Evolutionary conservation across 1,140 invertebrate genomes (phyloP).

Genomic region (Trachelipus rathkii): DNA sequence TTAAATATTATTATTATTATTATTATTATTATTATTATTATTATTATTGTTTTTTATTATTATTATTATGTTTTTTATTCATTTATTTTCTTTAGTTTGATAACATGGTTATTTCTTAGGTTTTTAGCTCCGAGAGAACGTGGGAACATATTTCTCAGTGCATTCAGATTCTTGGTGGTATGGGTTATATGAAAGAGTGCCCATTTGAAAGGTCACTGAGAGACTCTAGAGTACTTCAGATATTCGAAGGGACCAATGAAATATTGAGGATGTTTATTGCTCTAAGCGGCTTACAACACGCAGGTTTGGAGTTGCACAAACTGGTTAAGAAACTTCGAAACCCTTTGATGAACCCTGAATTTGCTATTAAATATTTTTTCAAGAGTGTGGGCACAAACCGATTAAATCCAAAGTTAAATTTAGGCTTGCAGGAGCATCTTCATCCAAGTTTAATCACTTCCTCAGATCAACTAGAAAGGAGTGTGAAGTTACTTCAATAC

Average conservation of each 20-base stretch:
- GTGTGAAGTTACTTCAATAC: conserved; percentile 39
- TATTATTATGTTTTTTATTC: too few species aligned
- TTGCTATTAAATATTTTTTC: conserved; percentile 55
- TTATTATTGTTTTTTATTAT: too few species aligned
- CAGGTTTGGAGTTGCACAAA: conserved; percentile 77
- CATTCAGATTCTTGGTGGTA: conserved; percentile 64
- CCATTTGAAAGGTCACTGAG: conserved; percentile 87
- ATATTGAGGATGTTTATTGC: conserved; percentile 93
- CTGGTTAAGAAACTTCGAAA: conserved; percentile 81
- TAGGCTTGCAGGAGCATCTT: conserved; percentile 31
- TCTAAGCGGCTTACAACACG: conserved; percentile 73
- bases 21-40: too few species aligned
- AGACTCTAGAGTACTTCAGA: conserved; percentile 93
- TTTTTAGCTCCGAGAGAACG: conserved; percentile 82
- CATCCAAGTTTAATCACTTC: conserved; percentile 37
- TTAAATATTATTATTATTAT: conserved; percentile 28
- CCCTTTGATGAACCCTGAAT: conserved; percentile 76
- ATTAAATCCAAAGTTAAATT: conserved; percentile 35
- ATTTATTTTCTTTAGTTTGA: too few species aligned
- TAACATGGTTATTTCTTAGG: conserved; percentile 56
- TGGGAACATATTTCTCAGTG: conserved; percentile 94
- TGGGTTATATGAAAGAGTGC: conserved; percentile 71
- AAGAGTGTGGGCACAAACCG: conserved; percentile 28
- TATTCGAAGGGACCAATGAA: conserved; percentile 99
- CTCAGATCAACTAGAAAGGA: conserved; percentile 35